Evolutionary conservation across 2,797 vertebrate genomes (phyloP).

Genomic region (Acrocephalus scirpaceus): DNA sequence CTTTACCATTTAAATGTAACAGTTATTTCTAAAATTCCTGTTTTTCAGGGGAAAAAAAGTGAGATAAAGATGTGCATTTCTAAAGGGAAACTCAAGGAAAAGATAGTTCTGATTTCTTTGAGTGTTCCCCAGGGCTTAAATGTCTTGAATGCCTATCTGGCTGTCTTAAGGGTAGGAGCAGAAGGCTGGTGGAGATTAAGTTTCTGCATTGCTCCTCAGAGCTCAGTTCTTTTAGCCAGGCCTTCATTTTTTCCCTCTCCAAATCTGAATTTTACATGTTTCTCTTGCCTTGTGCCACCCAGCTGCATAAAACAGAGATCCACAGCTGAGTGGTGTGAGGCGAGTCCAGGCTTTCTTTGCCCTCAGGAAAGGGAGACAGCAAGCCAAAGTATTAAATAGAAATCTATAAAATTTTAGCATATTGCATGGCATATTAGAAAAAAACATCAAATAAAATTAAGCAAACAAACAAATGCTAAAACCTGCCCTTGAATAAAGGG

Average conservation of each 20-base stretch:
- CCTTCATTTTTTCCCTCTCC: neutral
- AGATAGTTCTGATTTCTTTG: neutral
- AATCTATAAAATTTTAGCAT: neutral
- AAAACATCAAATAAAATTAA: neutral
- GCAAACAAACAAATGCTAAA: neutral
- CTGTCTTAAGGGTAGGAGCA: neutral
- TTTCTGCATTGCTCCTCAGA: neutral
- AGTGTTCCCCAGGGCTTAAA: neutral
- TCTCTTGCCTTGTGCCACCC: neutral
- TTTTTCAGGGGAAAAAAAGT: neutral
- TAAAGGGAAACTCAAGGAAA: neutral
- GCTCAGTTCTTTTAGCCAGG: neutral
- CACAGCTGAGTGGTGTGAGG: neutral
- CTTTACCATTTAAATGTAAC: neutral
- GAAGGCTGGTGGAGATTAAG: neutral
- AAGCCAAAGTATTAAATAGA: neutral
- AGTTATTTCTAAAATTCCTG: neutral
- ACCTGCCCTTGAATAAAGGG: neutral
- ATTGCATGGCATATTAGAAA: neutral
- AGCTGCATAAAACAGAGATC: neutral
- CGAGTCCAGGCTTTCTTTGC: neutral
- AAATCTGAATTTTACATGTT: neutral
- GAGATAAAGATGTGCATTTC: neutral
- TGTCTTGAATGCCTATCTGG: neutral
- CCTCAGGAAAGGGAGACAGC: neutral